Evolutionary conservation across 2,113 vertebrate species (phyloP).

Genomic region (Chitala chitala): DNA sequence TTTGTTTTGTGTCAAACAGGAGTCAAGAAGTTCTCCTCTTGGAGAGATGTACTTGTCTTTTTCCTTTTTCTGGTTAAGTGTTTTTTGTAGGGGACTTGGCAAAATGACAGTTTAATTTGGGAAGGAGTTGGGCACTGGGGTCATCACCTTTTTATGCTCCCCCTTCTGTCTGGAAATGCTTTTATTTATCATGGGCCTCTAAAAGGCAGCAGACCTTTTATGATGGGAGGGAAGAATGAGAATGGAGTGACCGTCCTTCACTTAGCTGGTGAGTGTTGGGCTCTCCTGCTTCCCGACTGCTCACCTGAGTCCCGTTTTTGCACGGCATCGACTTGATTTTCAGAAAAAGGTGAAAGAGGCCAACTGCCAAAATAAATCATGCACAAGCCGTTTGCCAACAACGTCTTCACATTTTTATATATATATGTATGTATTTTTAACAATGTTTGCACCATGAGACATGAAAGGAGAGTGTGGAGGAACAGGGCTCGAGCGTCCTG

Average conservation of each 20-base stretch:
- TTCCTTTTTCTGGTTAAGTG: too few relatives aligned
- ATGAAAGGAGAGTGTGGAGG: neutral
- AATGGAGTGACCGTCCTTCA: slow-evolving; percentile 34
- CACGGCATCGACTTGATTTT: neutral
- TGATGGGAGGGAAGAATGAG: slow-evolving; percentile 18
- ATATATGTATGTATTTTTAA: neutral
- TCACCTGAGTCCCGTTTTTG: neutral
- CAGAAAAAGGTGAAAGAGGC: slow-evolving; percentile 4
- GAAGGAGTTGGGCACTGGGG: neutral
- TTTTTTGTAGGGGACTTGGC: neutral
- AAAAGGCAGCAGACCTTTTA: slow-evolving; percentile 43
- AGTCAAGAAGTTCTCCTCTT: too few relatives aligned
- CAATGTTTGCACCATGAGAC: neutral
- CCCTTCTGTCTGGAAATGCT: slow-evolving; percentile 60
- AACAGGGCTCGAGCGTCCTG: too few relatives aligned
- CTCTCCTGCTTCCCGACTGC: too few relatives aligned
- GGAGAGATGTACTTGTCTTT: slow-evolving; percentile 38
- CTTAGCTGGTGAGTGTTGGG: too few relatives aligned
- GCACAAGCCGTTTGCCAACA: slow-evolving; percentile 21
- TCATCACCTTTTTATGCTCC: slow-evolving; percentile 65
- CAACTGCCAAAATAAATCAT: slow-evolving; percentile 20
- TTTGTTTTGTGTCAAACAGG: too few relatives aligned
- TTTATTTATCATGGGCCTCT: slow-evolving; percentile 56
- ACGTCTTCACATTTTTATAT: slow-evolving; percentile 40
- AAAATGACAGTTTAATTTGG: neutral